A percentile compares a stretch with the other conserved stretches of the same genome.
Evolutionary conservation across 2,113 vertebrate species (phyloP).

Genomic region (Calyptomena viridis): DNA sequence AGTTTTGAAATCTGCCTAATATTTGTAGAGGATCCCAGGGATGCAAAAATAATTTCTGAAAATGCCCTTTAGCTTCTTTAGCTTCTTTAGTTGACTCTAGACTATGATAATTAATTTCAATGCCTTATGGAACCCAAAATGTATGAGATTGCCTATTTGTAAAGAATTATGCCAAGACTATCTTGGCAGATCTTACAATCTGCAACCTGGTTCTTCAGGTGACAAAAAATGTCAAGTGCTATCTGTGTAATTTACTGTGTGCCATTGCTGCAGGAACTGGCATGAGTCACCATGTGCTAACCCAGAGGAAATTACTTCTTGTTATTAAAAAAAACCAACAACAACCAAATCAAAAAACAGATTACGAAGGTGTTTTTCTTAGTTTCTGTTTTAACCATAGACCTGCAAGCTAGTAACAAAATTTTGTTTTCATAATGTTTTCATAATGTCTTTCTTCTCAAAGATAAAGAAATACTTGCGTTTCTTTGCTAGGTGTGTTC

Average conservation of each 20-base stretch:
- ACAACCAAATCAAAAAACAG: not conserved
- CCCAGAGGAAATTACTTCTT: not conserved
- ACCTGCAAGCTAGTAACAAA: not conserved
- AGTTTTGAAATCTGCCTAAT: not conserved
- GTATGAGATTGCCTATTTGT: not conserved
- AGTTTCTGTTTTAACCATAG: not conserved
- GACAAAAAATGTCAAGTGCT: not conserved
- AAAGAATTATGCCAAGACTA: not conserved
- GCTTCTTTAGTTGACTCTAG: not conserved
- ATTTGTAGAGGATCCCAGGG: not conserved
- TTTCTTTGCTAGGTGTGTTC: not conserved
- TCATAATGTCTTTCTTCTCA: not conserved
- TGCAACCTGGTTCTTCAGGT: not conserved
- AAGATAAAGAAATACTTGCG: not conserved
- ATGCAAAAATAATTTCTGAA: not conserved
- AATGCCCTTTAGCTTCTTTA: not conserved
- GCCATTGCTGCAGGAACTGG: not conserved
- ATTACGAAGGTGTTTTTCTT: not conserved
- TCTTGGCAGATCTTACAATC: not conserved
- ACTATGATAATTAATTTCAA: not conserved
- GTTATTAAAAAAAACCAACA: not conserved
- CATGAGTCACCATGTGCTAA: not conserved
- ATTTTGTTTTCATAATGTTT: not conserved
- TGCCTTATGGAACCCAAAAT: not conserved
- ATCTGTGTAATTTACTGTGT: not conserved